These are phyloP conservation scores for Venustoraphidia nigricollis DNA, from an alignment of 2,888 invertebrate species.

Conservation along the genomic window DNA sequence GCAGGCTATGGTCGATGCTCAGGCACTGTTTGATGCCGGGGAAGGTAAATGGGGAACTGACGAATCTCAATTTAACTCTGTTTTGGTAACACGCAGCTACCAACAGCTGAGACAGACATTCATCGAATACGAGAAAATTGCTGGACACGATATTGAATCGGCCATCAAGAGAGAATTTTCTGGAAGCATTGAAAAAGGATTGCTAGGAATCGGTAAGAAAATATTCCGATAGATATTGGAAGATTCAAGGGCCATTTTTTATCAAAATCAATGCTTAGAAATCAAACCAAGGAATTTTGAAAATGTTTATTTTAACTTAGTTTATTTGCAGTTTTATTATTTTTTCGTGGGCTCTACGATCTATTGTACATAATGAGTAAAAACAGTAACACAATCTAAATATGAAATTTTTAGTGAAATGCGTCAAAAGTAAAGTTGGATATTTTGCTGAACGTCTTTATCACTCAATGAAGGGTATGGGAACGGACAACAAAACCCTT, in stretches of 20 bases:
- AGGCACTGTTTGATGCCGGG: slow-evolving; percentile 58
- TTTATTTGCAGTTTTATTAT: background rate
- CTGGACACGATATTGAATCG: slow-evolving; percentile 71
- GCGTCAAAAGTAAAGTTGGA: slow-evolving; percentile 77
- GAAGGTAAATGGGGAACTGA: slow-evolving; percentile 84
- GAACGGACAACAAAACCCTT: slow-evolving; percentile 80
- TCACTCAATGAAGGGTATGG: slow-evolving; percentile 80
- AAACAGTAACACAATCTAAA: background rate
- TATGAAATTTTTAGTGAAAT: slow-evolving; percentile 44
- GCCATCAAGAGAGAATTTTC: slow-evolving; percentile 81
- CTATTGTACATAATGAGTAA: background rate
- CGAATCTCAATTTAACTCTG: slow-evolving; percentile 74
- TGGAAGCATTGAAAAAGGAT: slow-evolving; percentile 70
- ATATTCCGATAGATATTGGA: background rate
- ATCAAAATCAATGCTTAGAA: too few relatives aligned
- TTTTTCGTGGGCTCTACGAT: background rate
- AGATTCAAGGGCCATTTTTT: too few relatives aligned
- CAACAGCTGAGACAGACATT: slow-evolving; percentile 76
- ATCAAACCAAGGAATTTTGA: too few relatives aligned
- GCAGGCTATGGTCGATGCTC: slow-evolving; percentile 69
- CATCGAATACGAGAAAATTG: slow-evolving; percentile 65
- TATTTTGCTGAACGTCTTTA: slow-evolving; percentile 86
- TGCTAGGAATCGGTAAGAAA: slow-evolving; percentile 69
- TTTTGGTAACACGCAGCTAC: slow-evolving; percentile 75
- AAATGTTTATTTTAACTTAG: too few relatives aligned